Conservation (phyloP, 1,140 invertebrate species). For the Lasioglossum albipes region DNA sequence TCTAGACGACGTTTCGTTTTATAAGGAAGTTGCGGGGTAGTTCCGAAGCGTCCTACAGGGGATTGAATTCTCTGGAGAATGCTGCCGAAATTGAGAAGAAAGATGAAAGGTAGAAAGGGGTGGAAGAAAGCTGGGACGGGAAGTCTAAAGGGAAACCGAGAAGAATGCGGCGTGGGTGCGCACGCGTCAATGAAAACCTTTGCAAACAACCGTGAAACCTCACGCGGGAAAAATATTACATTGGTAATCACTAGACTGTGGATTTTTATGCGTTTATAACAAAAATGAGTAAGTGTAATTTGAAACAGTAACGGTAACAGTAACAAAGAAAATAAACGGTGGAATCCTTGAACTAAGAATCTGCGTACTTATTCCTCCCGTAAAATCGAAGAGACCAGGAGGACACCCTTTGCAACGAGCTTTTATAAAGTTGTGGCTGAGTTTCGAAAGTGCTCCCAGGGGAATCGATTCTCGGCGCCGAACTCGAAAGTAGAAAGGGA, state of each 20-base stretch:
- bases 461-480: conserved; percentile 62
- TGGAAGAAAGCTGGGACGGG: neutral
- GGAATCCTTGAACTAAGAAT: neutral
- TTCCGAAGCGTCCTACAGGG: conserved; percentile 8
- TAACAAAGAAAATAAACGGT: neutral
- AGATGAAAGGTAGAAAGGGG: conserved; percentile 16
- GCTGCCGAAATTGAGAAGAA: conserved; percentile 45
- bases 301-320: too few relatives aligned
- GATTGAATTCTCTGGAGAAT: conserved; percentile 23
- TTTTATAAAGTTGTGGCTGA: conserved; percentile 48
- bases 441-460: conserved; percentile 56
- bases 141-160: neutral
- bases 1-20: conserved; percentile 31
- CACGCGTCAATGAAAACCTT: conserved; percentile 1
- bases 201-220: too few relatives aligned
- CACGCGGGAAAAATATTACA: too few relatives aligned
- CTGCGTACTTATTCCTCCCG: neutral
- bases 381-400: neutral
- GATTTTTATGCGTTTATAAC: too few relatives aligned
- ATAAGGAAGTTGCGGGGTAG: conserved; percentile 41
- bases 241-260: too few relatives aligned
- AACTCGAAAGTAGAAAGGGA: conserved; percentile 27
- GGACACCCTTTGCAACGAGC: neutral
- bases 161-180: neutral
- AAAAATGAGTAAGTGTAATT: too few relatives aligned